phyloP scores from a whole-genome alignment of 2,113 vertebrate genomes.

The Rhinoderma darwinii region DNA sequence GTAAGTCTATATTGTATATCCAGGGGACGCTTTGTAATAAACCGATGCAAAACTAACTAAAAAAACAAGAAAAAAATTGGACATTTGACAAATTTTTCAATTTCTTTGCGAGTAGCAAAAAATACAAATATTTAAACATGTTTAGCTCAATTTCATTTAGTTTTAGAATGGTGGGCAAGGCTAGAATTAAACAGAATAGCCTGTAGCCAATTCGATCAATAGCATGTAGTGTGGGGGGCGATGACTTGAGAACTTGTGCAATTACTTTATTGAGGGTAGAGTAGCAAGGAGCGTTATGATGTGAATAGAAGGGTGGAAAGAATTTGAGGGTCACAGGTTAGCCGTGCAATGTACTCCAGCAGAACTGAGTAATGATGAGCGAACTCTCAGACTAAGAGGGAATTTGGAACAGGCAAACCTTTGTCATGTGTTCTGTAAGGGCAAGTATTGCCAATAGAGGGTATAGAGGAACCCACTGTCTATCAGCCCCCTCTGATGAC shows the following conservation, averaged over 20 bases:
- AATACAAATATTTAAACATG: no score
- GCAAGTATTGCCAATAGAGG: not conserved
- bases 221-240: not conserved
- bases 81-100: no score
- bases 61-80: no score
- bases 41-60: no score
- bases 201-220: not conserved
- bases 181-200: not conserved
- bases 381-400: not conserved
- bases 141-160: no score
- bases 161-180: no score
- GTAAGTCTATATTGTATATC: no score
- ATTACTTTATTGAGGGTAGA: not conserved
- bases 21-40: no score
- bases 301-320: not conserved
- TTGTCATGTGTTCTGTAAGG: not conserved
- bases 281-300: no score
- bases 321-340: not conserved
- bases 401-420: not conserved
- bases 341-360: not conserved
- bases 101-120: no score
- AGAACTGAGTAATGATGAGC: not conserved
- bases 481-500: not conserved
- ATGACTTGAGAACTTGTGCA: not conserved
- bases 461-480: not conserved